Base-by-base conservation (phyloP, 2,113 vertebrate species). In the Spilogale gracilis region DNA sequence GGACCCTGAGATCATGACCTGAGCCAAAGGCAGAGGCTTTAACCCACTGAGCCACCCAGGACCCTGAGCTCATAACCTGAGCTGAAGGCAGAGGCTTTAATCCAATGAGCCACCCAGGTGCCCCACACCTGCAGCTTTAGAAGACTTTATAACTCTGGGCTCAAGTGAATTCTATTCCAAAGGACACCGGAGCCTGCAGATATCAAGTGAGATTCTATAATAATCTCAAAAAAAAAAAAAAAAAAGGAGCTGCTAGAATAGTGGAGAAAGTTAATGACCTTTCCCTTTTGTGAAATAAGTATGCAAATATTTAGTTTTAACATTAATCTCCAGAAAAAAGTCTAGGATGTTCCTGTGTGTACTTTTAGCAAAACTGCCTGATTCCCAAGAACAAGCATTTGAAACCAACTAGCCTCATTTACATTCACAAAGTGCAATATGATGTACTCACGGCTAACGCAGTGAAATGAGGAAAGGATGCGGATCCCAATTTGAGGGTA, bases 301-400 rank as follows among this genome's bases (percentile, higher is more conserved):
- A 43, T 38, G 61, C 30, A 85, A 60, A 69, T 85, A 92, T 14
- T 74, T 89, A 71, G 45, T 88, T 32, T 87, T 84, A n/a, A 95
- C 18, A 56, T 78, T 71, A 82, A 61, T 38, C 50, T 78, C 48
- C n/a, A 67, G 74, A n/a, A 56, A 52, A 95, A 92, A 50, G 38
- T 69, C 43, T 56, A 25, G 6, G 30, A 6, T 32, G 23, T 48
- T 63, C 67, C 54, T 65, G 6, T 32, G 65, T 69, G 11, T 38
- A 13, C 54, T 50, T 79, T 80, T 80, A 84, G 21, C 73, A 96
- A 83, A 83, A 63, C 38, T n/a, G 20, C 58, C 85, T n/a, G 45
- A 74, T 89, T 74, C 23, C 58, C 45, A 50, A 81, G 56, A 56
- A 91, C 6, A 43, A 58, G 48, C 1, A 0, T 4, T 17, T 61